A percentile compares a stretch with the other conserved stretches of the same genome.
These are phyloP conservation scores for Wasmannia auropunctata DNA, from an alignment of 1,140 invertebrate genomes.

Conservation along the genomic window DNA sequence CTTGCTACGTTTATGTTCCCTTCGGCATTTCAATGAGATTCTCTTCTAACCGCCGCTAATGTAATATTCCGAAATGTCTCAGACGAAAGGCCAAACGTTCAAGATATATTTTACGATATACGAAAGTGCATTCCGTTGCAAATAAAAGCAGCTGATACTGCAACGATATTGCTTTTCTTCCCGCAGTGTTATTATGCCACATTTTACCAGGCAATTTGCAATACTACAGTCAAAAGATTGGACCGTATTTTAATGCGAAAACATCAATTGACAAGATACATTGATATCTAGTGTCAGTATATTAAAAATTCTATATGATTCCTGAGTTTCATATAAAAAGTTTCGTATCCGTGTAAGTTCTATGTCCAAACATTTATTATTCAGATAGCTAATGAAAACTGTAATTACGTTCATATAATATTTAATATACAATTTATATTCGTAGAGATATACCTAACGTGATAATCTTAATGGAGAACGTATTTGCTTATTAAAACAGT, in stretches of 20 bases:
- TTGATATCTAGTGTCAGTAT: background rate
- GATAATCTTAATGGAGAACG: background rate
- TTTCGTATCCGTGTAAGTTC: too few species aligned
- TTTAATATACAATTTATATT: background rate
- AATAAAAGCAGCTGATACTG: conserved; percentile 37
- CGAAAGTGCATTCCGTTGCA: conserved; percentile 37
- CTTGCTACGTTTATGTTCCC: conserved; percentile 20
- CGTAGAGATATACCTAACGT: background rate
- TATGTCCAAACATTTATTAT: conserved; percentile 6
- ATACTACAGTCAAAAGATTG: conserved; percentile 24
- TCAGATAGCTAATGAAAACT: background rate
- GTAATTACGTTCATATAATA: background rate
- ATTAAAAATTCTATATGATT: background rate
- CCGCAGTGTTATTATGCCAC: conserved; percentile 7
- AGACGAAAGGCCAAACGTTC: conserved; percentile 24
- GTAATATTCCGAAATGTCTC: conserved; percentile 45
- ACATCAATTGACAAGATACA: background rate
- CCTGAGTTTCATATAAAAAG: background rate
- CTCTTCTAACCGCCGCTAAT: conserved; percentile 3
- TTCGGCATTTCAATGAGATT: conserved; percentile 21
- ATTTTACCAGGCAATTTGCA: background rate
- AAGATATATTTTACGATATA: conserved; percentile 28
- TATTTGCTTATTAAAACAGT: background rate
- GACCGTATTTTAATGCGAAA: background rate
- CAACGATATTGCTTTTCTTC: conserved; percentile 19